phyloP scores from a whole-genome alignment of 2,113 vertebrate species.

The Tapirus terrestris region DNA sequence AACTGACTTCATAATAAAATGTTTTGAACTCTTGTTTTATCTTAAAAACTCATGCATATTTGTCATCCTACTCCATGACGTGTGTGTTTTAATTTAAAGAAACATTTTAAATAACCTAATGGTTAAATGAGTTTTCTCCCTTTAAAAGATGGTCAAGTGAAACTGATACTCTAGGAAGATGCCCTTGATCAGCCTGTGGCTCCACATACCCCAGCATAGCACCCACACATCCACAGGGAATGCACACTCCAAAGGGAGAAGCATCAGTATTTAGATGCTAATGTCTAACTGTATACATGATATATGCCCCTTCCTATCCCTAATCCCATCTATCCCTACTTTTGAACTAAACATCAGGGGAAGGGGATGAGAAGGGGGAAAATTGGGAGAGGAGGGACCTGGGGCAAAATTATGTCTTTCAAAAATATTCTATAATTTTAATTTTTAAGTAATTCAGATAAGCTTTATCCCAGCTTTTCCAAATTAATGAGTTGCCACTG shows the following conservation, averaged over 20 bases:
- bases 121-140: not conserved
- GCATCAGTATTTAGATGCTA: accelerated
- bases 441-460: not conserved
- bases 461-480: not conserved
- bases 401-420: not conserved
- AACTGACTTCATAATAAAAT: not conserved
- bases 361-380: accelerated
- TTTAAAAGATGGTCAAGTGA: not conserved
- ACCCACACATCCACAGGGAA: not conserved
- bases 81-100: not conserved
- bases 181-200: accelerated
- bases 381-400: too few relatives aligned
- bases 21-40: not conserved
- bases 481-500: not conserved
- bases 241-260: not conserved
- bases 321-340: not conserved
- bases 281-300: accelerated
- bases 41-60: conserved; percentile 5
- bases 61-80: not conserved
- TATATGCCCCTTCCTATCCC: not conserved
- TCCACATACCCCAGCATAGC: accelerated
- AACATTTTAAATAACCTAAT: not conserved
- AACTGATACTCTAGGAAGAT: not conserved
- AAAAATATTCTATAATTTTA: not conserved
- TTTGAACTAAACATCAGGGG: not conserved